Percentiles rank a stretch among this genome's conserved stretches.
Evolutionary conservation across 2,797 vertebrate genomes (phyloP).

Genomic region (Phalloptychus januarius): DNA sequence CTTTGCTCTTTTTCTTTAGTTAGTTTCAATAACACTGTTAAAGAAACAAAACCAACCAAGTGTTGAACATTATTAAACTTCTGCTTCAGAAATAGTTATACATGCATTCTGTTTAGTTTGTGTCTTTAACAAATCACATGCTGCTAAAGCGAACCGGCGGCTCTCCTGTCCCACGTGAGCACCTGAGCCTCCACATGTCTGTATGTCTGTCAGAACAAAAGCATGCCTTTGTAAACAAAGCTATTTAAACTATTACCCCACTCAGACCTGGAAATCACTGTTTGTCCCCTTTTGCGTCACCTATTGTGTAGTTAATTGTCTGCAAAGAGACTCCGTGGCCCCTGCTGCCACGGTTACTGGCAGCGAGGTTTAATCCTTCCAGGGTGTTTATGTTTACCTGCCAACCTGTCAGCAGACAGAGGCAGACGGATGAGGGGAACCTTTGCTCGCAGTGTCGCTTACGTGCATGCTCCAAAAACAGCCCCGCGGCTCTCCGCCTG

Average conservation of each 20-base stretch:
- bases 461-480: slow-evolving; percentile 36
- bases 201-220: slow-evolving; percentile 5
- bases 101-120: not conserved
- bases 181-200: not conserved
- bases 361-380: slow-evolving; percentile 27
- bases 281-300: slow-evolving; percentile 72
- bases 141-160: too few relatives aligned
- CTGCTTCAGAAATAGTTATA: not conserved
- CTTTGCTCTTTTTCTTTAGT: not conserved
- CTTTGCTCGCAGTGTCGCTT: slow-evolving; percentile 9
- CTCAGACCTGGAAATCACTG: slow-evolving; percentile 57
- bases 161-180: not conserved
- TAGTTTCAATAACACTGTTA: not conserved
- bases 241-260: slow-evolving; percentile 58
- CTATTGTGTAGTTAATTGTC: slow-evolving; percentile 74
- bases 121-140: not conserved
- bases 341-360: slow-evolving; percentile 42
- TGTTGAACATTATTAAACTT: not conserved
- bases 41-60: not conserved
- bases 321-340: slow-evolving; percentile 36
- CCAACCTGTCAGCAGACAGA: slow-evolving; percentile 51
- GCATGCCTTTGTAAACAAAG: slow-evolving; percentile 63
- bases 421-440: slow-evolving; percentile 42
- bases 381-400: slow-evolving; percentile 71
- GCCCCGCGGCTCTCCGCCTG: slow-evolving; percentile 8